phyloP scores from a whole-genome alignment of 1,140 invertebrate genomes.

The Drosophila lowei region DNA sequence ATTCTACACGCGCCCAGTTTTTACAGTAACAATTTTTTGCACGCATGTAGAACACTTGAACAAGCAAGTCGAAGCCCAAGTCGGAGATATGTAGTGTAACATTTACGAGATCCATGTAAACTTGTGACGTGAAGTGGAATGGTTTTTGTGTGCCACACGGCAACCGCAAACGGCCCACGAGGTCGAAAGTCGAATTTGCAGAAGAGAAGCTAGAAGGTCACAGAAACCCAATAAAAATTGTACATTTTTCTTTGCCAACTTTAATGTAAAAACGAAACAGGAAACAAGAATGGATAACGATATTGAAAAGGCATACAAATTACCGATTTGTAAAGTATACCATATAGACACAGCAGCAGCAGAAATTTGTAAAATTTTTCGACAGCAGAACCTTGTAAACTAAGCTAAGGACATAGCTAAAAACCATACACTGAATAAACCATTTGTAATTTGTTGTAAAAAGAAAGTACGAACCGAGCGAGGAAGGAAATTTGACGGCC shows the following conservation, averaged over 20 bases:
- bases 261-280: slow-evolving; percentile 54
- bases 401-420: slow-evolving; percentile 62
- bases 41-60: slow-evolving; percentile 49
- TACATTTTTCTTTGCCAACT: slow-evolving; percentile 57
- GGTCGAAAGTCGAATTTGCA: slow-evolving; percentile 12
- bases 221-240: slow-evolving; percentile 29
- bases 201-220: slow-evolving; percentile 8
- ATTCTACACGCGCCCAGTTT: slow-evolving; percentile 62
- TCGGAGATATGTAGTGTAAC: slow-evolving; percentile 42
- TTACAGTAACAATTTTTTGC: slow-evolving; percentile 64
- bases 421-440: slow-evolving; percentile 53
- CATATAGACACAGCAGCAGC: slow-evolving; percentile 41
- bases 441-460: slow-evolving; percentile 82
- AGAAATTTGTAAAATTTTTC: slow-evolving; percentile 74
- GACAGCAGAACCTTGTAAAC: slow-evolving; percentile 64
- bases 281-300: slow-evolving; percentile 17
- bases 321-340: slow-evolving; percentile 54
- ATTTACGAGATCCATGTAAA: slow-evolving; percentile 44
- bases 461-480: slow-evolving; percentile 40
- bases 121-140: slow-evolving; percentile 40
- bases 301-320: slow-evolving; percentile 36
- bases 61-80: slow-evolving; percentile 31
- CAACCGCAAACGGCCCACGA: not conserved
- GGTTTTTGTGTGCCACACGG: slow-evolving; percentile 17
- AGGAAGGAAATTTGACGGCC: slow-evolving; percentile 25